A percentile compares a stretch with the other conserved stretches of the same genome.
phyloP scores from a whole-genome alignment of 1,140 invertebrate species.

The Colletes latitarsis region DNA sequence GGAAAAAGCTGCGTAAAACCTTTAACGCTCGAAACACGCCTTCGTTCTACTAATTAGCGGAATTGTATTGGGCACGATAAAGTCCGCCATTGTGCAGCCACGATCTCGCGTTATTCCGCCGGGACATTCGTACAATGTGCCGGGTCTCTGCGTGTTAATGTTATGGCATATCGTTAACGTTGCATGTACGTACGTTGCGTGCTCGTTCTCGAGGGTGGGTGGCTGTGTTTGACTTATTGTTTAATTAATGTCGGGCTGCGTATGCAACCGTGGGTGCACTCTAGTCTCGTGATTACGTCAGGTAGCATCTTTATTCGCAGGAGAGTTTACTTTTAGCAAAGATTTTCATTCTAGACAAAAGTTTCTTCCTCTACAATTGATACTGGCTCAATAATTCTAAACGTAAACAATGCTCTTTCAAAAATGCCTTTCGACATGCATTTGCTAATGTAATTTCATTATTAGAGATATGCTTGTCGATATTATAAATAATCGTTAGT shows the following conservation, averaged over 20 bases:
- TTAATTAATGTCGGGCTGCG: conserved; percentile 49
- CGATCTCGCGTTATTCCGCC: background rate
- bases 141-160: conserved; percentile 23
- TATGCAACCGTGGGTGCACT: conserved; percentile 19
- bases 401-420: too few relatives aligned
- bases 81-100: background rate
- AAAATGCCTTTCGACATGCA: too few relatives aligned
- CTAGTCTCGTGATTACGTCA: conserved; percentile 28
- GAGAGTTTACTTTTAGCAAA: conserved; percentile 20
- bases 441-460: too few relatives aligned
- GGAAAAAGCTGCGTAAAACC: too few relatives aligned
- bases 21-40: background rate
- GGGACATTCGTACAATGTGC: conserved; percentile 1
- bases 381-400: too few relatives aligned
- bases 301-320: conserved; percentile 30
- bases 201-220: conserved; percentile 13
- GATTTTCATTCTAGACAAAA: background rate
- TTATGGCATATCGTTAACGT: conserved; percentile 50
- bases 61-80: background rate
- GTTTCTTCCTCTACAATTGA: too few relatives aligned
- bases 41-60: background rate
- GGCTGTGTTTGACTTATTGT: conserved; percentile 32
- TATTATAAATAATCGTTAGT: too few relatives aligned
- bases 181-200: background rate
- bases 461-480: too few relatives aligned